phyloP scores from a whole-genome alignment of 2,113 vertebrate species.

The Lepus europaeus region DNA sequence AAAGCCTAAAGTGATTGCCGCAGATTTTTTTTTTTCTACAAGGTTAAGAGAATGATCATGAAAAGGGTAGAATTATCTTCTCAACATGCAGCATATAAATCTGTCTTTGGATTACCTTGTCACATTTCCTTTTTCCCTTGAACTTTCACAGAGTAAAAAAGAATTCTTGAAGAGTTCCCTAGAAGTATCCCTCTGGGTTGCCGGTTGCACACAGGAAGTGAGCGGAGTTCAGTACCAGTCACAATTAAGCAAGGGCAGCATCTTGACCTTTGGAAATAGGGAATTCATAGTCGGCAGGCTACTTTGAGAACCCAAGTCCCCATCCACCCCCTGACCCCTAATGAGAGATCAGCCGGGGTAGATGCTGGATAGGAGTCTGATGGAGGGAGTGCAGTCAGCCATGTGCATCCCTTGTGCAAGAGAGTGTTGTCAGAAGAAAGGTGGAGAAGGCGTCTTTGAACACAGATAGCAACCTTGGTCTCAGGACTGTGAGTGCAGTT shows the following conservation, averaged over 20 bases:
- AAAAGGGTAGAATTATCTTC: slow-evolving; percentile 81
- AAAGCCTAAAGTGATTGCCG: background rate
- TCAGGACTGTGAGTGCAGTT: slow-evolving; percentile 68
- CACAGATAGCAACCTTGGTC: slow-evolving; percentile 67
- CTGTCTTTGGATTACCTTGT: slow-evolving; percentile 75
- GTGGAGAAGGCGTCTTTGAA: slow-evolving; percentile 76
- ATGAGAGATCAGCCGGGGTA: slow-evolving; percentile 76
- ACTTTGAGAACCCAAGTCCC: slow-evolving; percentile 82
- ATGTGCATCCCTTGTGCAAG: slow-evolving; percentile 73
- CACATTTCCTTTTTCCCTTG: slow-evolving; percentile 85
- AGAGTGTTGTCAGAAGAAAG: slow-evolving; percentile 85
- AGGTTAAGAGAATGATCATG: slow-evolving; percentile 71
- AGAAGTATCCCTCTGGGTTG: slow-evolving; percentile 84
- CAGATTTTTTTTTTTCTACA: background rate
- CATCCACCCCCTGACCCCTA: slow-evolving; percentile 40
- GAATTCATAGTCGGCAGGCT: slow-evolving; percentile 77
- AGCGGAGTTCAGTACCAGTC: slow-evolving; percentile 83
- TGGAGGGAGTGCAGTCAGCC: slow-evolving; percentile 82
- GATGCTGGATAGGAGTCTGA: slow-evolving; percentile 84
- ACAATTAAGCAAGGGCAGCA: slow-evolving; percentile 79
- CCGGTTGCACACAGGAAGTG: slow-evolving; percentile 80
- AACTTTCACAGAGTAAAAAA: slow-evolving; percentile 82
- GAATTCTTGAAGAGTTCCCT: slow-evolving; percentile 82
- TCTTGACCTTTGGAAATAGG: slow-evolving; percentile 84
- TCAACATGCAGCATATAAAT: slow-evolving; percentile 86